phyloP scores from a whole-genome alignment of 2,113 vertebrate species.

The Phoenicopterus ruber region DNA sequence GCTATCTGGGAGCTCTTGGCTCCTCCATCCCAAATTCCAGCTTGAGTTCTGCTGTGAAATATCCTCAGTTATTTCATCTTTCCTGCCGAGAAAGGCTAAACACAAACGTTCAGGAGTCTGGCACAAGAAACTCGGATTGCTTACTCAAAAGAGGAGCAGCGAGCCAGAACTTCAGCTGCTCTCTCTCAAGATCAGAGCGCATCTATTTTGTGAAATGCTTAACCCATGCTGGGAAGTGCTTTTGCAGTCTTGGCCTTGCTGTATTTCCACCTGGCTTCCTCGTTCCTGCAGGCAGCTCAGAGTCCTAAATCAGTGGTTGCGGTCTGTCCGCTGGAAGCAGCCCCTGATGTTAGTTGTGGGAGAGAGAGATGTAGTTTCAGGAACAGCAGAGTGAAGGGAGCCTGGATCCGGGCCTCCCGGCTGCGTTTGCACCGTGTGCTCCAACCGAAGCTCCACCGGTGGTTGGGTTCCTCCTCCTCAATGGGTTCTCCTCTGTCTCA shows the following conservation, averaged over 20 bases:
- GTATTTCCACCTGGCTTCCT: background rate
- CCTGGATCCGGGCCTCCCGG: background rate
- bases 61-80: background rate
- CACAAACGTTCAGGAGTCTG: constrained; percentile 1
- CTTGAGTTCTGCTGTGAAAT: background rate
- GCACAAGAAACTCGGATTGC: background rate
- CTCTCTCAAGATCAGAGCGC: background rate
- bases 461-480: background rate
- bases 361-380: background rate
- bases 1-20: constrained; percentile 29
- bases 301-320: background rate
- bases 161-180: constrained; percentile 41
- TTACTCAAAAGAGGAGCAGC: background rate
- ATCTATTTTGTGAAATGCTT: background rate
- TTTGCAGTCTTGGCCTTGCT: background rate
- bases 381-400: background rate
- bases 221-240: background rate
- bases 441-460: background rate
- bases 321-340: background rate
- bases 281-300: background rate
- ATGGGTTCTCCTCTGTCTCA: background rate
- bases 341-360: background rate
- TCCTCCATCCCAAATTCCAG: background rate
- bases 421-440: background rate
- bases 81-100: constrained; percentile 35